Percentiles rank a stretch among this genome's conserved stretches.
Conservation (phyloP, 1,140 invertebrate species). For the Leptopilina boulardi region DNA sequence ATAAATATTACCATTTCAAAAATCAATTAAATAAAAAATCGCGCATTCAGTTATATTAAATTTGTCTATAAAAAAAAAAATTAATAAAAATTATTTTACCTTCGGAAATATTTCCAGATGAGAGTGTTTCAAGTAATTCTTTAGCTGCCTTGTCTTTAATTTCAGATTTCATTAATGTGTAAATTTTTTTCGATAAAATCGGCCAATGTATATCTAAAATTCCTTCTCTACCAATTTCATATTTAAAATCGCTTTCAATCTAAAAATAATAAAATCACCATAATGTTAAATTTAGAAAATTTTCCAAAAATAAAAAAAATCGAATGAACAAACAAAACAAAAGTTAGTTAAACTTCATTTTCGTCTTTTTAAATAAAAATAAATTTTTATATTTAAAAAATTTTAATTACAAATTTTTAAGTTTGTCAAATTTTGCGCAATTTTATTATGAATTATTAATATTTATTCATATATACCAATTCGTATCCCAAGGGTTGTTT, state of each 20-base stretch:
- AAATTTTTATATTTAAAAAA: no score
- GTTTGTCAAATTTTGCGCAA: no score
- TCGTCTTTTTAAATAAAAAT: no score
- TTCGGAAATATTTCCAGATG: not conserved
- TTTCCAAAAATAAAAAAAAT: not conserved
- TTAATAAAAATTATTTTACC: conserved; percentile 1
- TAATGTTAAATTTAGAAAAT: not conserved
- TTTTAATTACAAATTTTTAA: no score
- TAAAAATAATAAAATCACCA: not conserved
- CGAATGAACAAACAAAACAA: no score
- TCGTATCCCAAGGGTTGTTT: no score
- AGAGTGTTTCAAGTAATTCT: not conserved
- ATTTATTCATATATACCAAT: no score
- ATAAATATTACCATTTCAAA: not conserved
- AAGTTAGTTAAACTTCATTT: no score
- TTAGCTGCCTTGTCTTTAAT: not conserved
- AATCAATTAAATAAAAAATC: not conserved
- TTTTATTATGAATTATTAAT: no score
- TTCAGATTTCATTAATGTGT: not conserved
- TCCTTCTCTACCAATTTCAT: no score
- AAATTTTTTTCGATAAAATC: not conserved
- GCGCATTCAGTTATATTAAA: no score
- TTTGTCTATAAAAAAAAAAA: no score
- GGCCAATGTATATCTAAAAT: not conserved
- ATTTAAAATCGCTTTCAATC: not conserved